These are phyloP conservation scores for Catharus minimus DNA, from an alignment of 2,113 vertebrate genomes.

Conservation along the genomic window DNA sequence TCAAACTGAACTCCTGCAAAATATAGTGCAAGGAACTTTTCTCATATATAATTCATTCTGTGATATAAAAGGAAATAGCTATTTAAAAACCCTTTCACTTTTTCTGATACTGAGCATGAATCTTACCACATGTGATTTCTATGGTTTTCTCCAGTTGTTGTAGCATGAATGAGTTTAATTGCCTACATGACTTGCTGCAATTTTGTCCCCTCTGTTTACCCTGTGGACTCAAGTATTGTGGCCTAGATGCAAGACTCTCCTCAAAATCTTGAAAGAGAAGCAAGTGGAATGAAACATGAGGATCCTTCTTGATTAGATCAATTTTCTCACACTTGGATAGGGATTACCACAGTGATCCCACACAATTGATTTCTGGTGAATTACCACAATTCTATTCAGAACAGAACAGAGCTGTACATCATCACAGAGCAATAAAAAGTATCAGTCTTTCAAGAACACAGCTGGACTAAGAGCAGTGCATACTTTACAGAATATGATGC, in stretches of 20 bases:
- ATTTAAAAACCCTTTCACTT: background rate
- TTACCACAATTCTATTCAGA: slow-evolving; percentile 4
- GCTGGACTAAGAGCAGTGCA: slow-evolving; percentile 16
- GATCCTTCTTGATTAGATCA: background rate
- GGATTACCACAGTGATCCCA: slow-evolving; percentile 40
- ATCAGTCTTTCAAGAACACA: slow-evolving; percentile 34
- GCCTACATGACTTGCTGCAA: background rate
- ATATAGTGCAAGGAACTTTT: background rate
- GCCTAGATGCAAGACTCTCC: background rate
- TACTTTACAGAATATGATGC: slow-evolving; percentile 30
- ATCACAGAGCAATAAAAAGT: background rate
- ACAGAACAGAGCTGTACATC: background rate
- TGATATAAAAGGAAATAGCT: background rate
- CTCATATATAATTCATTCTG: background rate
- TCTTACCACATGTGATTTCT: background rate
- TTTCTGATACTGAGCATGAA: background rate
- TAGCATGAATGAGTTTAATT: background rate
- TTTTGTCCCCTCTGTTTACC: background rate
- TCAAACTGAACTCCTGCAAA: background rate
- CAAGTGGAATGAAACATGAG: background rate
- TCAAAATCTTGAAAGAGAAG: background rate
- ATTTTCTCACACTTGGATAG: background rate
- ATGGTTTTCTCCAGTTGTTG: background rate
- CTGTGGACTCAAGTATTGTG: background rate
- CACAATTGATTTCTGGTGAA: slow-evolving; percentile 11